These are phyloP conservation scores for Phasianus colchicus DNA, from an alignment of 2,113 vertebrate species.

Conservation along the genomic window DNA sequence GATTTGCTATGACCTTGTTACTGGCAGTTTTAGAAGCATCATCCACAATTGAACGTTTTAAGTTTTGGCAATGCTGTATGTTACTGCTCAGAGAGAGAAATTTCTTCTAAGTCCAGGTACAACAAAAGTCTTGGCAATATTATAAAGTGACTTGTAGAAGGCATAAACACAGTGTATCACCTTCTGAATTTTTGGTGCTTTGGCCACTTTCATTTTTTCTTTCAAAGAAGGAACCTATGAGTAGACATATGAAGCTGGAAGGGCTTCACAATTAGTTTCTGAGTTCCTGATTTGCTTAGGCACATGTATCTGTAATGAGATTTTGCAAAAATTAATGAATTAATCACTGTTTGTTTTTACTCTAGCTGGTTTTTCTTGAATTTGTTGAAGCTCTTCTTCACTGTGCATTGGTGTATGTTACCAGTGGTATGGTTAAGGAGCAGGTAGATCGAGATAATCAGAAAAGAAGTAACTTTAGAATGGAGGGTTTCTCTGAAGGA, in stretches of 20 bases:
- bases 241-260: background rate
- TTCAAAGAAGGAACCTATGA: background rate
- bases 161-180: background rate
- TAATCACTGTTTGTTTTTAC: background rate
- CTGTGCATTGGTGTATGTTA: constrained; percentile 78
- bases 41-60: background rate
- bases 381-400: constrained; percentile 92
- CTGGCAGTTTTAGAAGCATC: background rate
- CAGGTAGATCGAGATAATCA: background rate
- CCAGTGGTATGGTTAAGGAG: constrained; percentile 20
- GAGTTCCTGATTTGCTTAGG: background rate
- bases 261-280: background rate
- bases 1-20: background rate
- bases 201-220: background rate
- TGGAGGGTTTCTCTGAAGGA: fast-evolving
- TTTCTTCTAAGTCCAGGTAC: background rate
- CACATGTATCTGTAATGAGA: background rate
- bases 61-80: background rate
- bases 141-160: background rate
- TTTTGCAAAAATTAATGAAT: background rate
- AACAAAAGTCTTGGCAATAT: background rate
- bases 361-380: constrained; percentile 92
- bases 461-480: background rate
- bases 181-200: background rate
- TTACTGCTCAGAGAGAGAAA: background rate